phyloP scores from a whole-genome alignment of 2,888 invertebrate species.

The Conops quadrifasciatus region DNA sequence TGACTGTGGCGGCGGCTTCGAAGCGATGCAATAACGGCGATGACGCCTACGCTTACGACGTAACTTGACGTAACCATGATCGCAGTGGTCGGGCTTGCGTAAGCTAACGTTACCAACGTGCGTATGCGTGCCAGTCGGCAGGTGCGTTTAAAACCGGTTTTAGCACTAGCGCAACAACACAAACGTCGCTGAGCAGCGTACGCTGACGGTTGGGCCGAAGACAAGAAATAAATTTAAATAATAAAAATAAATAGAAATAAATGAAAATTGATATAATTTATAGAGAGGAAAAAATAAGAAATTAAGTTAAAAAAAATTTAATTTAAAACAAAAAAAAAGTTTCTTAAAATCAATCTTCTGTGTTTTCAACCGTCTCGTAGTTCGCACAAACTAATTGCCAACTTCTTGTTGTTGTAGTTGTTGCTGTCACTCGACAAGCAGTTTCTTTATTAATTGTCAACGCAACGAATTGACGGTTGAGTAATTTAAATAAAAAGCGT shows the following conservation, averaged over 20 bases:
- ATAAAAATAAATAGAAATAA: no score
- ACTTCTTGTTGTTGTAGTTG: neutral
- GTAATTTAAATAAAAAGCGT: no score
- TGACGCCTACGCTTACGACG: neutral
- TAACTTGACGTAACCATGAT: neutral
- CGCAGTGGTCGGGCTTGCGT: constrained; percentile 1
- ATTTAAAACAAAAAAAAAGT: constrained; percentile 9
- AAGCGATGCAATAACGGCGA: constrained; percentile 3
- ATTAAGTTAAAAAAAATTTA: constrained; percentile 9
- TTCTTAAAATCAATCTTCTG: neutral
- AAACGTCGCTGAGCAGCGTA: constrained; percentile 29
- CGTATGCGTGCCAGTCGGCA: constrained; percentile 15
- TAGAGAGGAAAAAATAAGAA: no score
- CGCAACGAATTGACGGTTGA: no score
- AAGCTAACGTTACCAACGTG: constrained; percentile 5
- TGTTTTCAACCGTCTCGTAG: no score
- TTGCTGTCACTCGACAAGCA: neutral
- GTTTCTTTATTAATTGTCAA: constrained; percentile 1
- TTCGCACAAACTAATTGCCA: no score
- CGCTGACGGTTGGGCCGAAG: constrained; percentile 25
- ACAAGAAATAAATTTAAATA: no score
- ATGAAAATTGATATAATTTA: neutral
- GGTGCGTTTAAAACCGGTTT: constrained; percentile 28
- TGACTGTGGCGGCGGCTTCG: neutral
- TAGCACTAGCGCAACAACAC: constrained; percentile 17